Conservation (phyloP, 2,113 vertebrate species). For the Actenoides lindsayi region DNA sequence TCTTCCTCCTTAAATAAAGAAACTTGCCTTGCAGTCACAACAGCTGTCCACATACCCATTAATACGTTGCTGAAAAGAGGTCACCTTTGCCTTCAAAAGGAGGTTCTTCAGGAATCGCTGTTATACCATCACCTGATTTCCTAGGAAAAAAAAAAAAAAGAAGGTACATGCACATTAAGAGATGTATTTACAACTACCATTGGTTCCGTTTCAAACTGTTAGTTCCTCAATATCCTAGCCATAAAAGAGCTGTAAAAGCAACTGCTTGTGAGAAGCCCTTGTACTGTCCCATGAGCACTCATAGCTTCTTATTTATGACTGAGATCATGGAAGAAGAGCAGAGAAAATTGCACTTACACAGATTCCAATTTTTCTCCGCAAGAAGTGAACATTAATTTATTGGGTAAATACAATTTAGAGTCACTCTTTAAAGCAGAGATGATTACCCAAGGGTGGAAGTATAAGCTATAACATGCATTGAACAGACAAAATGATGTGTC, state of each 20-base stretch:
- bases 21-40: slow-evolving; percentile 18
- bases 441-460: neutral
- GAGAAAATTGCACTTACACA: neutral
- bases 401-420: slow-evolving; percentile 40
- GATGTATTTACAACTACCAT: neutral
- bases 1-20: slow-evolving; percentile 6
- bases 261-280: neutral
- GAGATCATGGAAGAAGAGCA: neutral
- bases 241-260: slow-evolving; percentile 33
- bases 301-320: neutral
- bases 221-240: neutral
- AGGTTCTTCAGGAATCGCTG: neutral
- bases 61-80: neutral
- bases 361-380: neutral
- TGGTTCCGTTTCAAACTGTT: neutral
- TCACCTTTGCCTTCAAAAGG: slow-evolving; percentile 28
- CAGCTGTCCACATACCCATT: neutral
- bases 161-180: neutral
- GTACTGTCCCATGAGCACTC: neutral
- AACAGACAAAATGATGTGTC: neutral
- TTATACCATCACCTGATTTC: neutral
- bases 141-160: neutral
- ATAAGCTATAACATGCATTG: neutral
- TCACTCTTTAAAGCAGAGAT: slow-evolving; percentile 19
- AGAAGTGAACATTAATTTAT: neutral